Evolutionary conservation across 2,797 vertebrate species (phyloP).

Genomic region (Phrynocephalus vlangalii): DNA sequence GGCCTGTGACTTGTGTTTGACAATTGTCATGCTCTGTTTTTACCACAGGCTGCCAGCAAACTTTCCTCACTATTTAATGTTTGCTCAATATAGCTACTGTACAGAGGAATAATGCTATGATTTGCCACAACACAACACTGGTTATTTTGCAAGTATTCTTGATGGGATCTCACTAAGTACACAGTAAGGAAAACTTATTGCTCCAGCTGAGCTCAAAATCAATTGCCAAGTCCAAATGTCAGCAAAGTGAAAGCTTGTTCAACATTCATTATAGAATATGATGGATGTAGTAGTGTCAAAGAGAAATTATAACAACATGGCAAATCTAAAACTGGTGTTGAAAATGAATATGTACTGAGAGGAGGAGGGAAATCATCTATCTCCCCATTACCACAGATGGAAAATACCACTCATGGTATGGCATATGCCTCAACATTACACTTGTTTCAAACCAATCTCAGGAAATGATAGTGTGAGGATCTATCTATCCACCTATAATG

Average conservation of each 20-base stretch:
- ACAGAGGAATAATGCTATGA: slow-evolving; percentile 9
- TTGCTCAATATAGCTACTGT: slow-evolving; percentile 6
- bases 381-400: background rate
- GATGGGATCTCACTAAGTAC: slow-evolving; percentile 13
- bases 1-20: slow-evolving; percentile 14
- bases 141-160: slow-evolving; percentile 19
- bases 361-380: background rate
- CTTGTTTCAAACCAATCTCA: background rate
- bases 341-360: slow-evolving; percentile 11
- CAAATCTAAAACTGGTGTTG: slow-evolving; percentile 4
- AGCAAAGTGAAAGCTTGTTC: slow-evolving; percentile 32
- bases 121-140: background rate
- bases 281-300: slow-evolving; percentile 18
- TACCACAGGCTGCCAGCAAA: background rate
- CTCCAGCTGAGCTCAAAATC: slow-evolving; percentile 4
- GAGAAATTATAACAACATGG: slow-evolving; percentile 1
- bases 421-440: background rate
- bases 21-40: slow-evolving; percentile 5
- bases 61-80: slow-evolving; percentile 16
- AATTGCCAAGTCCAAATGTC: slow-evolving; percentile 26
- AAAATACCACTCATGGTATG: background rate
- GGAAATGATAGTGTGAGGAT: background rate
- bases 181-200: slow-evolving; percentile 10
- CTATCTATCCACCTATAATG: background rate
- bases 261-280: slow-evolving; percentile 25